Percentiles rank a stretch among this genome's conserved stretches.
phyloP scores from a whole-genome alignment of 2,113 vertebrate genomes.

The Sialia sialis region DNA sequence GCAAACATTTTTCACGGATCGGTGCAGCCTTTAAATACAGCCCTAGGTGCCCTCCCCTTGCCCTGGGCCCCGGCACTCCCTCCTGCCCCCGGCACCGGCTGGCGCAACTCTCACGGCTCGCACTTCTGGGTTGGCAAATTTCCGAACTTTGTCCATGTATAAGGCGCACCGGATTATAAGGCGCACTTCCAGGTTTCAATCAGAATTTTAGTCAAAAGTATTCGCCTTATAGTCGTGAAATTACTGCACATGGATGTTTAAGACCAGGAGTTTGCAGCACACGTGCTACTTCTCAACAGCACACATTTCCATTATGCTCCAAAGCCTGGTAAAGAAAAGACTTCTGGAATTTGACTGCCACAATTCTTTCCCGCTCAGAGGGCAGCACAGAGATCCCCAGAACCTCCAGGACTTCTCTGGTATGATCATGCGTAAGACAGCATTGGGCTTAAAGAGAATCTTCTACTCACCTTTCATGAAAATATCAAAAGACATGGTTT shows the following conservation, averaged over 20 bases:
- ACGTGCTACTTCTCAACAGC: neutral
- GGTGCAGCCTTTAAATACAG: no score
- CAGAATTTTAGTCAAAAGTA: no score
- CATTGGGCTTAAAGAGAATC: neutral
- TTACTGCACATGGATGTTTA: neutral
- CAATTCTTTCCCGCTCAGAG: neutral
- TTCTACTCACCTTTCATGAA: neutral
- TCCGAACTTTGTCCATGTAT: no score
- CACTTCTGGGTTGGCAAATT: no score
- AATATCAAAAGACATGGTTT: neutral
- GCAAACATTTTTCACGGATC: no score
- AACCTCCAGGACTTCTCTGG: neutral
- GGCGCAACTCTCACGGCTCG: no score
- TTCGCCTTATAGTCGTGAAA: no score
- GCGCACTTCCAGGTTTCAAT: no score
- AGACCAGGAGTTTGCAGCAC: neutral
- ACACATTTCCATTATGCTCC: neutral
- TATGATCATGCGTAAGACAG: accelerated
- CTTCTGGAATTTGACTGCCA: neutral
- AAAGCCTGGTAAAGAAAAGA: neutral
- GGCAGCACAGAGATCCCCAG: neutral
- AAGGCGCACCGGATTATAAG: no score
- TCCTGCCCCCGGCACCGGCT: no score
- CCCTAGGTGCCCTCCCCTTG: no score
- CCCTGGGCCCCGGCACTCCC: no score